Evolutionary conservation across 2,888 invertebrate species (phyloP), one percentile per base, ranked within the genome.

Genomic region (Imbricaverruca yamaguchii): DNA sequence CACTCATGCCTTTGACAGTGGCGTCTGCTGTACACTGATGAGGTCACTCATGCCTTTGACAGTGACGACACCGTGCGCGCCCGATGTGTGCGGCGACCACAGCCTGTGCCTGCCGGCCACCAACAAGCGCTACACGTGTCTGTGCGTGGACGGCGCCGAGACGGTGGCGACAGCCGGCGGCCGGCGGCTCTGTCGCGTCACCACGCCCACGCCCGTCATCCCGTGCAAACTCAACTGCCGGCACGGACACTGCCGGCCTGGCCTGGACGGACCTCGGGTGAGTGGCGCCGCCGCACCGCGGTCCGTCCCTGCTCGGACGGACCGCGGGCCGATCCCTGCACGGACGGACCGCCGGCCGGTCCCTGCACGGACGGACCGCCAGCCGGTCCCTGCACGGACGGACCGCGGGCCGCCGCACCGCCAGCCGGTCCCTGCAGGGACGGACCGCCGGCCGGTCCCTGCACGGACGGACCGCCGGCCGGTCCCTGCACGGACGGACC

Each of bases 81-180:
- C 87, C 83, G 89, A 89, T 80, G 88, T 89, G 21, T 93, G 93
- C 87, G 89, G 90, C 85, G 85, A 88, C 80, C 90, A 90, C 83
- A 92, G 92, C 67, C 89, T 94, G 84, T 91, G 91, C 86, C 86
- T 88, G 74, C 86, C 87, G 82, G 85, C 85, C 61, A 86, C 87
- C 4, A 82, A 82, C 1, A 81, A 84, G 12, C 84, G 84, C 21
- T 85, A 84, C 82, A 84, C 85, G 10, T 89, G 88, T 83, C 82
- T 87, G 21, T 89, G 88, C 83, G 86, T 87, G 9, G 87, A 88
- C 83, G 86, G 86, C 15, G 81, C 81, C 15, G 81, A 83, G 59
- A 83, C 83, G 25, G 83, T 85, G 78, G 83, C 84, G 53, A 80
- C 74, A 23, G 83, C 80, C 83, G 84, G 79, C 81, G 78, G 74